A percentile compares a stretch with the other conserved stretches of the same genome.
These are phyloP conservation scores for Phataginus tricuspis DNA, from an alignment of 2,797 vertebrate species.

Conservation along the genomic window DNA sequence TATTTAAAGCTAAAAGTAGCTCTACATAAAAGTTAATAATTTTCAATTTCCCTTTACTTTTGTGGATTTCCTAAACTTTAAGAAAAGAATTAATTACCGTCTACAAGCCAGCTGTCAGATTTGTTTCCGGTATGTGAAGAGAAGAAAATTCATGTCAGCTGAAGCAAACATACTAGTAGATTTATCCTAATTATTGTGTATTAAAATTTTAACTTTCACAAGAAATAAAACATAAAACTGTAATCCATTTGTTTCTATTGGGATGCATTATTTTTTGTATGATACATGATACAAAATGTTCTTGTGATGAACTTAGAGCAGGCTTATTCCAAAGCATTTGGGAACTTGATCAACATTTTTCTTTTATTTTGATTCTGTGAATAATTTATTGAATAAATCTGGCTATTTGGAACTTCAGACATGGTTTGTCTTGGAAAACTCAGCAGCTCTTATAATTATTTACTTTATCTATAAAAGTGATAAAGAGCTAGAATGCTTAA, in stretches of 20 bases:
- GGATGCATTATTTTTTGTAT: not conserved
- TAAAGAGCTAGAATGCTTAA: not conserved
- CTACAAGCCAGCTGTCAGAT: not conserved
- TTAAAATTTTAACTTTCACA: not conserved
- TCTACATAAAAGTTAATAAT: not conserved
- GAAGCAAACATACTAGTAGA: not conserved
- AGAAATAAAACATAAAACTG: not conserved
- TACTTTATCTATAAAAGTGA: not conserved
- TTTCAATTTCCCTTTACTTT: not conserved
- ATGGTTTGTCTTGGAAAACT: not conserved
- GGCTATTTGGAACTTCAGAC: not conserved
- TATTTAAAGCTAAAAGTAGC: not conserved
- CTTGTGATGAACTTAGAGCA: not conserved
- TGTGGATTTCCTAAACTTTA: not conserved
- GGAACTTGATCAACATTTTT: not conserved
- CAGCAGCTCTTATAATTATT: not conserved
- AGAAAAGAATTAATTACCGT: not conserved
- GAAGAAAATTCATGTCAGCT: not conserved
- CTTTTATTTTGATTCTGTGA: not conserved
- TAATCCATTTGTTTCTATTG: not conserved
- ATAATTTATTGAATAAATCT: not conserved
- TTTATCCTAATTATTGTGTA: not conserved
- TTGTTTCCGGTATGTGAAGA: not conserved
- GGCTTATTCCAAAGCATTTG: not conserved
- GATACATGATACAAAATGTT: not conserved